Conservation (phyloP, 1,140 invertebrate species). For the Triops cancriformis region DNA sequence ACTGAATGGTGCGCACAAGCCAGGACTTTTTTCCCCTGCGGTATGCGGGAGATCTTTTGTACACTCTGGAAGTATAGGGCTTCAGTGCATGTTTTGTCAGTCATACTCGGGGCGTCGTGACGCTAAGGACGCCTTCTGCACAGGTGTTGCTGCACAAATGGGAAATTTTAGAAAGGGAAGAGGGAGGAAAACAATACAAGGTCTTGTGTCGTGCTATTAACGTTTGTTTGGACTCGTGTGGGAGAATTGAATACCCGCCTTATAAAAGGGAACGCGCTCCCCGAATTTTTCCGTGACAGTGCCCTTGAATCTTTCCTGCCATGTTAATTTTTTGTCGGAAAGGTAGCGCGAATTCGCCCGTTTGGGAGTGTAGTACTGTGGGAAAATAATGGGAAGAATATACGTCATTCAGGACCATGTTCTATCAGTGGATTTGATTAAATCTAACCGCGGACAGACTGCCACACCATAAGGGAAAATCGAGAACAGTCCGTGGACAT, state of each 20-base stretch:
- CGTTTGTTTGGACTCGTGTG: not conserved
- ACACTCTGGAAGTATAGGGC: not conserved
- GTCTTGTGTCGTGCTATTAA: not conserved
- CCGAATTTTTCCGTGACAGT: too few species aligned
- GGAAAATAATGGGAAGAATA: too few species aligned
- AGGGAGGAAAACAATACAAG: not conserved
- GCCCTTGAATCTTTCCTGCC: too few species aligned
- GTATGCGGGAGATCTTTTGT: not conserved
- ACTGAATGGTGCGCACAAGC: not conserved
- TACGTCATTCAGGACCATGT: too few species aligned
- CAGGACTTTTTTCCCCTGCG: not conserved
- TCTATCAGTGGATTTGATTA: too few species aligned
- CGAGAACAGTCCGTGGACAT: not conserved
- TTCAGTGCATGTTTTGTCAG: not conserved
- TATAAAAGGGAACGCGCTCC: not conserved
- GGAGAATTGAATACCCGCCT: not conserved
- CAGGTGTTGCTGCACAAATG: not conserved
- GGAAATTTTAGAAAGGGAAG: not conserved
- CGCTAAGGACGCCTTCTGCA: conserved; percentile 1
- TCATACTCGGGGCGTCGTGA: not conserved
- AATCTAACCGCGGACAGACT: not conserved
- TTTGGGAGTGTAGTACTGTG: too few species aligned
- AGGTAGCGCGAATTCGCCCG: too few species aligned
- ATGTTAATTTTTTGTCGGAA: too few species aligned
- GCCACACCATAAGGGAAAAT: not conserved